These are phyloP conservation scores for Saturnia japonica DNA, from an alignment of 2,888 invertebrate species.

Conservation along the genomic window DNA sequence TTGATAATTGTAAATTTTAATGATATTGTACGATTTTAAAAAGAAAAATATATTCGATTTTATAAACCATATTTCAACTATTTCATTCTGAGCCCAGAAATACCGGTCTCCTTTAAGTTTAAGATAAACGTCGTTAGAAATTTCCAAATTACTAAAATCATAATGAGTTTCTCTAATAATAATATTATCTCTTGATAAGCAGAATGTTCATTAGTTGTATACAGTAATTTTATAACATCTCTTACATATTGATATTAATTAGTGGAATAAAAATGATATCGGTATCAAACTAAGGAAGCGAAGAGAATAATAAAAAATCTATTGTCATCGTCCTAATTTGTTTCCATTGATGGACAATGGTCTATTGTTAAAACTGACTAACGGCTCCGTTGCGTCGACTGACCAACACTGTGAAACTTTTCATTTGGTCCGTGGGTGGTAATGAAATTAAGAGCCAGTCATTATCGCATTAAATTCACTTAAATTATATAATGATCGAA, in stretches of 20 bases:
- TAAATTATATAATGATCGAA: conserved; percentile 63
- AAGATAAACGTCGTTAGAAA: neutral
- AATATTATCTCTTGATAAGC: neutral
- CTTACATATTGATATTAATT: conserved; percentile 34
- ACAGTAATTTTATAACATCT: neutral
- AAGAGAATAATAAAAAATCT: conserved; percentile 41
- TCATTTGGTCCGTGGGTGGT: conserved; percentile 64
- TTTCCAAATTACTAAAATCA: neutral
- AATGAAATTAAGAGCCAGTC: conserved; percentile 73
- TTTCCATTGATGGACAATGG: conserved; percentile 66
- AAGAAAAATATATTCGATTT: too few relatives aligned
- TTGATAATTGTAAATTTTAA: too few relatives aligned
- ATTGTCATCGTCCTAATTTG: conserved; percentile 68
- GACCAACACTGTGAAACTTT: conserved; percentile 25
- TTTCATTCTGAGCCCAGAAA: too few relatives aligned
- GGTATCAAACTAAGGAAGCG: conserved; percentile 39
- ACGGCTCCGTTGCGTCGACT: conserved; percentile 28
- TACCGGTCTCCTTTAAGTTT: neutral
- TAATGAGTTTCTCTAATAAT: neutral
- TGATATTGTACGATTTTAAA: too few relatives aligned
- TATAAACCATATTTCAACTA: too few relatives aligned
- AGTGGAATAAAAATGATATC: conserved; percentile 40
- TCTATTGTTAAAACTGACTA: conserved; percentile 52
- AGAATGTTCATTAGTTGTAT: conserved; percentile 9
- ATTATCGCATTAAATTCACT: conserved; percentile 75